These are phyloP conservation scores for Erynnis tages DNA, from an alignment of 2,888 invertebrate genomes.

Conservation along the genomic window DNA sequence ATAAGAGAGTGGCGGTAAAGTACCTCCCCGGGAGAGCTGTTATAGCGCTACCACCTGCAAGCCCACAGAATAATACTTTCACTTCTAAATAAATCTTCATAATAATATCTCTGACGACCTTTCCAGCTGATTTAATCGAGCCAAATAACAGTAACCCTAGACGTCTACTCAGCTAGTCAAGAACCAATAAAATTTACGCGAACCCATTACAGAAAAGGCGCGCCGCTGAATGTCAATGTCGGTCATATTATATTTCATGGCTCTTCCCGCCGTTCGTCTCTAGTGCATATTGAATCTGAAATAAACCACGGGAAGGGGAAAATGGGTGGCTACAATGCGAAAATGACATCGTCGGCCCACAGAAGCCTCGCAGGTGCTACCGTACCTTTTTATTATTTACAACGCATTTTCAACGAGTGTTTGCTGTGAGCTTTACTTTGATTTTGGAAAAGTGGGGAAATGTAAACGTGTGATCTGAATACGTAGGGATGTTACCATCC, in stretches of 20 bases:
- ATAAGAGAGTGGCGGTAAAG: too few species aligned
- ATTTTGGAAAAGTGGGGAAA: conserved; percentile 73
- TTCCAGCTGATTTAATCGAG: too few species aligned
- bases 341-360: conserved; percentile 61
- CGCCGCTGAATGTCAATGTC: conserved; percentile 24
- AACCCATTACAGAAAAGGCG: conserved; percentile 16
- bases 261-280: conserved; percentile 49
- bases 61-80: too few species aligned
- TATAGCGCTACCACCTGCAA: too few species aligned
- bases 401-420: conserved; percentile 80
- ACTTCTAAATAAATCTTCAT: too few species aligned
- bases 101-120: too few species aligned
- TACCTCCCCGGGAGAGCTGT: too few species aligned
- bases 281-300: conserved; percentile 79
- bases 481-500: conserved; percentile 48
- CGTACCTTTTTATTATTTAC: conserved; percentile 79
- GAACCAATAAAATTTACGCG: conserved; percentile 5
- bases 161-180: background rate
- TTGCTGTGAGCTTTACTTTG: conserved; percentile 77
- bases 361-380: conserved; percentile 40
- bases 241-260: conserved; percentile 27
- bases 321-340: conserved; percentile 58
- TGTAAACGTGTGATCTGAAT: conserved; percentile 75
- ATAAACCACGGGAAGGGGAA: conserved; percentile 68
- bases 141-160: background rate